A percentile compares a stretch with the other conserved stretches of the same genome.
phyloP scores from a whole-genome alignment of 1,140 invertebrate genomes.

The Microplitis demolitor region DNA sequence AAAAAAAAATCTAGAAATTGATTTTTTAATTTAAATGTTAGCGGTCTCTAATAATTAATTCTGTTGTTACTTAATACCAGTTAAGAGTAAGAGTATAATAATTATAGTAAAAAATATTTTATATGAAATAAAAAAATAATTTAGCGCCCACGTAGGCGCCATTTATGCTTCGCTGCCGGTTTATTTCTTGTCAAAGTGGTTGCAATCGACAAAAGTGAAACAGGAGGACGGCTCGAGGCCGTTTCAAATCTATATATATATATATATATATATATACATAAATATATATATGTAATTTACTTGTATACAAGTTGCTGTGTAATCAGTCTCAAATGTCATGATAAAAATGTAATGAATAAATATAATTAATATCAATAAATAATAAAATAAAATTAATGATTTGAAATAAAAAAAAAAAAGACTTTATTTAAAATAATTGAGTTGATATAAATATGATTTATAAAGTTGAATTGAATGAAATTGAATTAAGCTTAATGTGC shows the following conservation, averaged over 20 bases:
- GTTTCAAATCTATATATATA: not conserved
- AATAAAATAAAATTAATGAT: not conserved
- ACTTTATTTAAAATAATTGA: no score
- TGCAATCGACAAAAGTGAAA: not conserved
- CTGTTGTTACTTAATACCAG: not conserved
- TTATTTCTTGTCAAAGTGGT: not conserved
- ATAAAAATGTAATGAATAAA: no score
- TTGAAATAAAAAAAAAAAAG: no score
- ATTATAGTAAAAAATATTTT: not conserved
- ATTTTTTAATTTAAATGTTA: no score
- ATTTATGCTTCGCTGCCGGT: constrained; percentile 41
- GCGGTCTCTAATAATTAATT: no score
- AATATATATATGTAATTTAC: not conserved
- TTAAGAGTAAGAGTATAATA: not conserved
- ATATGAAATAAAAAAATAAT: not conserved
- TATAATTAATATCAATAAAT: not conserved
- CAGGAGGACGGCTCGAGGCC: constrained; percentile 11
- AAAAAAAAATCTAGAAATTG: no score
- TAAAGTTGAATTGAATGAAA: no score
- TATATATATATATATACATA: not conserved
- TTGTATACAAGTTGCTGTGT: not conserved
- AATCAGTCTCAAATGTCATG: not conserved
- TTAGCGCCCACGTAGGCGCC: constrained; percentile 51
- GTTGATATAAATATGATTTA: no score
- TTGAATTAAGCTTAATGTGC: no score